Percentiles rank a stretch among this genome's conserved stretches.
Conservation (phyloP, 2,113 vertebrate species). For the Balaeniceps rex region DNA sequence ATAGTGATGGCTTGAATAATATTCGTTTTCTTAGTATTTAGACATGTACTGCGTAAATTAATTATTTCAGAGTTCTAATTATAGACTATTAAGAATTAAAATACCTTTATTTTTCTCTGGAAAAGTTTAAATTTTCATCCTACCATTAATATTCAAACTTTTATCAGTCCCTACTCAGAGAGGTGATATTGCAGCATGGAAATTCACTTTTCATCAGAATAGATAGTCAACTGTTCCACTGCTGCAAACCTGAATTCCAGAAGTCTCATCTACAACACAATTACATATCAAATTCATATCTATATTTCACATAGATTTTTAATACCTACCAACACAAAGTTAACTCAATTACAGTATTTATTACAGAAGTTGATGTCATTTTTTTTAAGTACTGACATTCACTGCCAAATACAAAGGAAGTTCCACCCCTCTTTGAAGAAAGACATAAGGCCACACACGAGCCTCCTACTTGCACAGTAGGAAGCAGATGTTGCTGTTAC, state of each 20-base stretch:
- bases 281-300: background rate
- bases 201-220: conserved; percentile 19
- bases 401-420: background rate
- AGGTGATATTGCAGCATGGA: background rate
- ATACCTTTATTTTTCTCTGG: background rate
- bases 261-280: background rate
- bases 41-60: background rate
- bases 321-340: background rate
- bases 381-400: background rate
- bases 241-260: background rate
- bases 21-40: background rate
- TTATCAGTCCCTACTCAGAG: background rate
- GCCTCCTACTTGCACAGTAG: background rate
- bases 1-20: background rate
- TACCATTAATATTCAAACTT: background rate
- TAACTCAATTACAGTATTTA: background rate
- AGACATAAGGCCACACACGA: background rate
- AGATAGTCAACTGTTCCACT: background rate
- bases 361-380: background rate
- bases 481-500: background rate
- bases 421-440: background rate
- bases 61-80: background rate
- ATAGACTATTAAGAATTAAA: conserved; percentile 4
- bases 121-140: background rate
- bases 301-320: background rate